Conservation (phyloP, 1,140 invertebrate species). For the Acyrthosiphon pisum region DNA sequence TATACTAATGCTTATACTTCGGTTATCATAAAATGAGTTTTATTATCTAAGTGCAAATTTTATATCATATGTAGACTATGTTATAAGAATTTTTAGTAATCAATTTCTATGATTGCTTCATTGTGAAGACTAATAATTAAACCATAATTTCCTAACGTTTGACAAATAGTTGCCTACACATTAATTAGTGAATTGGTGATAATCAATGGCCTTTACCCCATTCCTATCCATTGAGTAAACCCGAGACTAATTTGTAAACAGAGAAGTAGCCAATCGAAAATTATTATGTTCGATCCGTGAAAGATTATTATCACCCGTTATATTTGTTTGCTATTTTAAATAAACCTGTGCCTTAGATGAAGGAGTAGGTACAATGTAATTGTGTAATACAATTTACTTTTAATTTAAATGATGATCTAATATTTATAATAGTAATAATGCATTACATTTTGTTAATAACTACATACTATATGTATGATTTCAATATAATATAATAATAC, state of each 20-base stretch:
- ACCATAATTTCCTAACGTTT: not conserved
- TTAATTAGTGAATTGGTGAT: not conserved
- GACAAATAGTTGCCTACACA: not conserved
- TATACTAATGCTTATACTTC: not conserved
- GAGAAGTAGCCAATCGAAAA: not conserved
- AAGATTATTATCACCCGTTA: not conserved
- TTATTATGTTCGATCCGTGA: not conserved
- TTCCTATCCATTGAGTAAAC: not conserved
- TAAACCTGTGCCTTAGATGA: not conserved
- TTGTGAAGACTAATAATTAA: not conserved
- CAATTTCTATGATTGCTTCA: not conserved
- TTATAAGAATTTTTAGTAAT: not conserved
- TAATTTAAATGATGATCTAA: not conserved
- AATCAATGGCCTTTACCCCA: not conserved
- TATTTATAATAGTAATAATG: not conserved
- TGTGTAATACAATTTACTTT: not conserved
- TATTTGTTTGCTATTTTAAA: not conserved
- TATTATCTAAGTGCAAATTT: not conserved
- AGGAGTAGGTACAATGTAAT: not conserved
- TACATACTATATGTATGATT: not conserved
- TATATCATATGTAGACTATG: not conserved
- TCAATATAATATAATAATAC: not conserved
- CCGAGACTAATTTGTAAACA: conserved; percentile 27
- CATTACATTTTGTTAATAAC: not conserved
- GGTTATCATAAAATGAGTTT: no score